Evolutionary conservation across 2,113 vertebrate species (phyloP), one percentile per base, ranked within the genome.

Genomic region (Silurus asotus): DNA sequence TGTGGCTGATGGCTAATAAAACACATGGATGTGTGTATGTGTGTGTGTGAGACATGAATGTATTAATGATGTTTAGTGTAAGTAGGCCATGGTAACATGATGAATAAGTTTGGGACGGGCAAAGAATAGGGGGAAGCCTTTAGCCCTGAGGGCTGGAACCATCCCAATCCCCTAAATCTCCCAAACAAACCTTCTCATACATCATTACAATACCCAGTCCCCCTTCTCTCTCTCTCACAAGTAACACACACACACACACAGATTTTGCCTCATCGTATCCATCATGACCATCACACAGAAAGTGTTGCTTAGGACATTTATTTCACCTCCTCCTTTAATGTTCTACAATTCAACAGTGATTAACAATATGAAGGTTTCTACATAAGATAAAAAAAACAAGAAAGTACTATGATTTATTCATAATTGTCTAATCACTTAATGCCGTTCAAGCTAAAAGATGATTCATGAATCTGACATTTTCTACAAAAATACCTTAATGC

Each of bases 61-160:
- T 88, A 91, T 90, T 89, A 90, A 90, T 90, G 79, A 87, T 88
- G 86, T 86, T 86, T 87, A 87, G 87, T 82, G 56, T 84, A 90
- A 91, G 86, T 88, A 85, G 87, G 88, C 23, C 86, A 88, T 86
- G 84, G 85, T 88, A 75, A 83, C 59, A 90, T 90, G 84, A 88
- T 90, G 84, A 88, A 84, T 84, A 81, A 84, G 88, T 87, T 67
- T 84, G 84, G 86, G 86, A 89, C 74, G 83, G 53, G 0, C 51
- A 74, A 86, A 80, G 76, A 83, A 81, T 82, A 69, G 62, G 79
- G 69, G 72, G 69, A 78, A 81, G 89, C 80, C 83, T 83, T 84
- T 81, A 87, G 84, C 65, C 88, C 88, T 87, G 81, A 77, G 82
- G 86, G 86, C 82, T 86, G 80, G 69, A 89, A 86, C 67, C 48